phyloP scores from a whole-genome alignment of 2,888 invertebrate genomes.

The Nomada lathburiana region DNA sequence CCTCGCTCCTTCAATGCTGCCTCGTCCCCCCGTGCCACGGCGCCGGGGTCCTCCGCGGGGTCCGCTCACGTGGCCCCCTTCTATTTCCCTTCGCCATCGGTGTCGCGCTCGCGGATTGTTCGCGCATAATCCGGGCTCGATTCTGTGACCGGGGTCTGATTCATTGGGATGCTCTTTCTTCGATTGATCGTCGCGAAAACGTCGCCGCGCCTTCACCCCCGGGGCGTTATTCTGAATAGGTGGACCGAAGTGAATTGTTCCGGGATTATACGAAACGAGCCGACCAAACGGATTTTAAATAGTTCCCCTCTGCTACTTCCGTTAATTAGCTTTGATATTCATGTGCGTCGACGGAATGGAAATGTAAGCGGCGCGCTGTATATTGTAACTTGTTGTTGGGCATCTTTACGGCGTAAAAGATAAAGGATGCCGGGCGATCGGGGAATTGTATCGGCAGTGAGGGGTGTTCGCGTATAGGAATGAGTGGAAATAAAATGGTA shows the following conservation, averaged over 20 bases:
- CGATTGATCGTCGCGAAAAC: conserved; percentile 30
- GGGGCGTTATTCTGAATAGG: conserved; percentile 3
- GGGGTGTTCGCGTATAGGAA: not conserved
- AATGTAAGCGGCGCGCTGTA: not conserved
- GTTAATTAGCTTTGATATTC: conserved; percentile 9
- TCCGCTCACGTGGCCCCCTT: conserved; percentile 31
- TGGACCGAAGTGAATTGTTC: conserved; percentile 4
- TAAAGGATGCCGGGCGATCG: conserved; percentile 3
- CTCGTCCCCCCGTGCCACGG: not conserved
- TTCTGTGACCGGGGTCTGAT: conserved; percentile 31
- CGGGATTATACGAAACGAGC: not conserved
- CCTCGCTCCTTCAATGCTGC: conserved; percentile 19
- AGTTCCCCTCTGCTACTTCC: not conserved
- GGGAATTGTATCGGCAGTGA: conserved; percentile 11
- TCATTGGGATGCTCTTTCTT: conserved; percentile 34
- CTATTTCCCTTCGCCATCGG: not conserved
- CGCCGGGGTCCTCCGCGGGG: conserved; percentile 14
- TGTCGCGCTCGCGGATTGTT: conserved; percentile 28
- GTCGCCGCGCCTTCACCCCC: not conserved
- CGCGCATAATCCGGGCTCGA: conserved; percentile 32
- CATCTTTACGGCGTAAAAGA: too few relatives aligned
- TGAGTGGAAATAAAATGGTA: conserved; percentile 17
- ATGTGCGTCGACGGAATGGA: not conserved
- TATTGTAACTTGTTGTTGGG: not conserved
- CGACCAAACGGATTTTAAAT: not conserved